These are phyloP conservation scores for Gonatopus flavifemur DNA, from an alignment of 1,140 invertebrate genomes.

Conservation along the genomic window DNA sequence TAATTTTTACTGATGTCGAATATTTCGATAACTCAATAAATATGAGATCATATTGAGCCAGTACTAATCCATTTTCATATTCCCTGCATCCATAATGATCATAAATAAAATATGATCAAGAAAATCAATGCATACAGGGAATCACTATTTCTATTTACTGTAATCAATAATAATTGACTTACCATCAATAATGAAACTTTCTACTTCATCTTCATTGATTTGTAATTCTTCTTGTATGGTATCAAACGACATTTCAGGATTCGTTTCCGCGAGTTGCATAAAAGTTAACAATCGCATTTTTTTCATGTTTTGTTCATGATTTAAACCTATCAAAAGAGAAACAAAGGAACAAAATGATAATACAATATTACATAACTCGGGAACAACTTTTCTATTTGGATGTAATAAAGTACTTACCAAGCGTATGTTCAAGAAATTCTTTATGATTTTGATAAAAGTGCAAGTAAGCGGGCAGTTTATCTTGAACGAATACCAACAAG, in stretches of 20 bases:
- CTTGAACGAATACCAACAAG: conserved; percentile 93
- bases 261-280: conserved; percentile 93
- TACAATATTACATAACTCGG: too few species aligned
- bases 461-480: conserved; percentile 87
- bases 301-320: conserved; percentile 93
- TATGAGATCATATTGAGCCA: conserved; percentile 36
- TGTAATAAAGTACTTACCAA: conserved; percentile 61
- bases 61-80: conserved; percentile 45
- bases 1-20: conserved; percentile 40
- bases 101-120: too few species aligned
- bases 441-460: conserved; percentile 92
- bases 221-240: conserved; percentile 86
- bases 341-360: conserved; percentile 5
- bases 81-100: conserved; percentile 25
- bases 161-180: conserved; percentile 27
- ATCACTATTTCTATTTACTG: background rate
- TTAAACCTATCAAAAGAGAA: conserved; percentile 64
- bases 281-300: conserved; percentile 96
- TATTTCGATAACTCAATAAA: conserved; percentile 42
- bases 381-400: conserved; percentile 6
- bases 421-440: conserved; percentile 81
- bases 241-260: conserved; percentile 88
- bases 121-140: conserved; percentile 18
- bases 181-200: conserved; percentile 96
- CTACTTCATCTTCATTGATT: conserved; percentile 84